Conservation (phyloP, 2,113 vertebrate genomes). For the Coreoperca whiteheadi region DNA sequence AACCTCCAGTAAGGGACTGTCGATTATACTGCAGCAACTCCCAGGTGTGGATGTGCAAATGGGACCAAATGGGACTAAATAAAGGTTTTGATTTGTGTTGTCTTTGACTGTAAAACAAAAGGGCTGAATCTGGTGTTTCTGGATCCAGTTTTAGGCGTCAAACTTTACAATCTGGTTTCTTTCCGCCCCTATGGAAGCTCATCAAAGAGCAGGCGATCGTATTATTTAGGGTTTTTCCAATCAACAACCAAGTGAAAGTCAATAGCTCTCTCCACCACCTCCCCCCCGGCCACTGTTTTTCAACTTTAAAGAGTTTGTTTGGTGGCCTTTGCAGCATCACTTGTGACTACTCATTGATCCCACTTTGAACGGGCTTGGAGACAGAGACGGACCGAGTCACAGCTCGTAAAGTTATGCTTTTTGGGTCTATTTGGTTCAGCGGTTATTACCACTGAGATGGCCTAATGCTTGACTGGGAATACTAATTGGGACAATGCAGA, state of each 20-base stretch:
- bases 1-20: not conserved
- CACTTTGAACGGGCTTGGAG: constrained; percentile 36
- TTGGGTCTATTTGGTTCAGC: constrained; percentile 29
- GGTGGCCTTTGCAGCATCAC: constrained; percentile 42
- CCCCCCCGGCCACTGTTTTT: constrained; percentile 10
- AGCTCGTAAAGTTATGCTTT: constrained; percentile 65
- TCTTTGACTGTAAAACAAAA: not conserved
- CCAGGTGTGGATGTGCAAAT: not conserved
- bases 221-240: constrained; percentile 13
- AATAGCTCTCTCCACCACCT: not conserved
- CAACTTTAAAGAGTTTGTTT: constrained; percentile 57
- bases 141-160: not conserved
- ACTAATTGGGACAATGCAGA: constrained; percentile 49
- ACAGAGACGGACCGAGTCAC: constrained; percentile 58
- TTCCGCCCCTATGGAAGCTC: constrained; percentile 7
- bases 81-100: not conserved
- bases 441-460: constrained; percentile 54
- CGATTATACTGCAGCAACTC: not conserved
- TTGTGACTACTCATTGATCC: constrained; percentile 51
- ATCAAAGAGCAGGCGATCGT: constrained; percentile 22
- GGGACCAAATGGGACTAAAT: not conserved
- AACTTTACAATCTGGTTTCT: constrained; percentile 5
- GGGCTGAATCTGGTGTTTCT: not conserved
- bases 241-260: constrained; percentile 14
- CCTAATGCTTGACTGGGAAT: constrained; percentile 36